Base-by-base conservation (phyloP, 1,140 invertebrate genomes). In the Wiebesia pumilae region DNA sequence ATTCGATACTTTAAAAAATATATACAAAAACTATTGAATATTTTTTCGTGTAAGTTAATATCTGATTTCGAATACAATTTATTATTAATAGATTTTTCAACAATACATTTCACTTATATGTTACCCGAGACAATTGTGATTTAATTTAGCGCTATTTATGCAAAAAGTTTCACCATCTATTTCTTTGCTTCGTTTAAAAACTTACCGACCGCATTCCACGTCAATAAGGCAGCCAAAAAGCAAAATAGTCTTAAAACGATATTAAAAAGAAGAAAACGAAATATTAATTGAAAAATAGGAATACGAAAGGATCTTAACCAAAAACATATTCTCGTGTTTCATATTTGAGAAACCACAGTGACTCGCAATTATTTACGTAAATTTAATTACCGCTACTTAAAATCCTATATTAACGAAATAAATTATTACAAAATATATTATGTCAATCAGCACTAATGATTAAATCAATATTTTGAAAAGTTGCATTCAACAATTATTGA, bases 221-320 rank as follows among this genome's bases (percentile, higher is more conserved):
- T 86, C 38, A 83, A 71, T 86, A 86, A 86, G 79, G 79, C 80
- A 86, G 80, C 81, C 85, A 86, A 86, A 86, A 75, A 78, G 58
- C 51, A 81, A 86, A 86, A 71, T 67, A 71, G 21, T 83, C 47
- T 51, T 73, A 81, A 51, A 84, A 79, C 38, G 47, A 81, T n/a
- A 84, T 81, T 81, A 58, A 21, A 81, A 84, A 67, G 54, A 69
- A 81, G 51, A 84, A 83, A 86, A 86, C 78, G 67, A 21, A 73
- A 62, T 69, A 79, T 73, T 81, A 30, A 69, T 80, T 80, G 71
- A 12, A 71, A 43, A 75, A 69, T 75, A 85, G 27, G 58, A 85
- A 40, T 73, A 73, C 51, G 35, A 33, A 51, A 81, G 51, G 71
- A 81, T 78, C 83, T 79, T 79, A 69, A 58, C 3, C 40, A 27